Percentiles rank a stretch among this genome's conserved stretches.
Evolutionary conservation across 2,888 invertebrate species (phyloP).

Genomic region (Metacarcinus magister): DNA sequence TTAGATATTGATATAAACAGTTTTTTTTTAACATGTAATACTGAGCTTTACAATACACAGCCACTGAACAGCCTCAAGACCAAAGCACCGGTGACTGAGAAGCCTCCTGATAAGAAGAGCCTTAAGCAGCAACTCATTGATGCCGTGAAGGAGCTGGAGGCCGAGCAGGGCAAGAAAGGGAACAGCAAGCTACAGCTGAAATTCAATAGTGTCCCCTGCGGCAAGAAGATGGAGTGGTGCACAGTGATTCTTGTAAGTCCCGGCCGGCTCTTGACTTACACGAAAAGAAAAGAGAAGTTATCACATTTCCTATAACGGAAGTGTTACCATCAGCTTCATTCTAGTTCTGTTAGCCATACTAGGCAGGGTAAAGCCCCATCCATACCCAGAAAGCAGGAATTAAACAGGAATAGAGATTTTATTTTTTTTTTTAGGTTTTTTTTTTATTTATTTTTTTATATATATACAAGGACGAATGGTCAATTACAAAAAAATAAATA

Average conservation of each 20-base stretch:
- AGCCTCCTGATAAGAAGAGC: constrained; percentile 41
- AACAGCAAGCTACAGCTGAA: not conserved
- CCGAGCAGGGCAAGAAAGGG: not conserved
- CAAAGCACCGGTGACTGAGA: not conserved
- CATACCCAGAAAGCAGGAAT: no score
- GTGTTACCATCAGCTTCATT: no score
- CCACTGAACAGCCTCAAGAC: not conserved
- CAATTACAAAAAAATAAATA: no score
- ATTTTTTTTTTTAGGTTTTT: no score
- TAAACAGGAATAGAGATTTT: no score
- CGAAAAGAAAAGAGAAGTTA: no score
- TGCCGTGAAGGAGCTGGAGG: constrained; percentile 14
- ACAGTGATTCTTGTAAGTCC: constrained; percentile 63
- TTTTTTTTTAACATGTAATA: not conserved
- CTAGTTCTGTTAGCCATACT: no score
- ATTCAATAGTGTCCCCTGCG: constrained; percentile 42
- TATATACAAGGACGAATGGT: no score
- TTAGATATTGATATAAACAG: not conserved
- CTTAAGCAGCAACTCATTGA: constrained; percentile 62
- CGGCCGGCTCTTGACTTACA: not conserved
- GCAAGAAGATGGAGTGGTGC: constrained; percentile 62
- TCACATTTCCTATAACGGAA: no score
- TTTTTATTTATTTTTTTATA: no score
- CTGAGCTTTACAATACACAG: not conserved
- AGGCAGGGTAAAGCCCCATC: no score